These are phyloP conservation scores for Epinotia demarniana DNA, from an alignment of 2,888 invertebrate genomes.

Conservation along the genomic window DNA sequence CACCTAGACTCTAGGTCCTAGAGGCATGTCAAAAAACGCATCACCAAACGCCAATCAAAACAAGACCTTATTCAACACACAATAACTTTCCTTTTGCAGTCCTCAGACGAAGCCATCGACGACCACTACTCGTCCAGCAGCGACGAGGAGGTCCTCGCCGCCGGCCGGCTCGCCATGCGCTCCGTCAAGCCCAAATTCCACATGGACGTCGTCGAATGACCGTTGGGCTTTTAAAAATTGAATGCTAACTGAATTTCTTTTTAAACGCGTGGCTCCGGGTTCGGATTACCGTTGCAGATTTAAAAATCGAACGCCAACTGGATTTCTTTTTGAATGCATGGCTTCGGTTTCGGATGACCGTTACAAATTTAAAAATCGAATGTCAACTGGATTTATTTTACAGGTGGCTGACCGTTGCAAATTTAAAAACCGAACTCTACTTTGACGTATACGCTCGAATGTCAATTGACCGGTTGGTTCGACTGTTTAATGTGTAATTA, in stretches of 20 bases:
- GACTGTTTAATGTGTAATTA: not conserved
- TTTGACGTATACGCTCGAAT: constrained; percentile 6
- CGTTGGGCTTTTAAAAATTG: constrained; percentile 46
- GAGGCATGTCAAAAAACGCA: not conserved
- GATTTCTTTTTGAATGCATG: not conserved
- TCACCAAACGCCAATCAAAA: not conserved
- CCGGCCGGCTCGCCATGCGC: constrained; percentile 74
- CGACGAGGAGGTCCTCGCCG: constrained; percentile 75
- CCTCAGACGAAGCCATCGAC: constrained; percentile 69
- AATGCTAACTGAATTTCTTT: not conserved
- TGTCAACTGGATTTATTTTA: not conserved
- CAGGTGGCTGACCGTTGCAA: not conserved
- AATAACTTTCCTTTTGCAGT: constrained; percentile 56
- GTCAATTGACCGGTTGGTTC: constrained; percentile 8
- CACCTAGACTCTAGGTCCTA: too few species aligned
- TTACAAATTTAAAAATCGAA: not conserved
- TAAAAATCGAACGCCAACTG: not conserved
- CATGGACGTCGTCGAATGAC: constrained; percentile 64
- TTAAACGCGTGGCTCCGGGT: not conserved
- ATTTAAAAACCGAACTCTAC: not conserved
- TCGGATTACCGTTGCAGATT: not conserved
- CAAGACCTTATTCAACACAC: not conserved
- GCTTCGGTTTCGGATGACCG: not conserved
- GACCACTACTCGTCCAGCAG: constrained; percentile 75
- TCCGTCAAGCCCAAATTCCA: constrained; percentile 64